Base-by-base conservation (phyloP, 2,797 vertebrate genomes). In the Zalophus californianus region DNA sequence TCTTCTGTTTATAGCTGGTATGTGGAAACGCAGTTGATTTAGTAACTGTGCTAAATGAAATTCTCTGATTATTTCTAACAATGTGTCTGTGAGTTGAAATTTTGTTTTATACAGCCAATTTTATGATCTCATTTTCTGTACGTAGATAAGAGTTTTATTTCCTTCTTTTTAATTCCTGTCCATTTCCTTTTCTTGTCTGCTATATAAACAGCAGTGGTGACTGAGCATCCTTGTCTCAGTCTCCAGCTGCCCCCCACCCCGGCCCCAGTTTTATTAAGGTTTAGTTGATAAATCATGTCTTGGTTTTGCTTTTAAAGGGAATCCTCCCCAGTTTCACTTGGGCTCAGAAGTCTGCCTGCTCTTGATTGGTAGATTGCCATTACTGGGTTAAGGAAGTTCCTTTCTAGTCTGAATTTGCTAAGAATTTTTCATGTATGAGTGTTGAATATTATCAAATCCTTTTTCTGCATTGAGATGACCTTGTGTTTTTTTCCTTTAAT, bases 121-220 rank as follows among this genome's bases (percentile, higher is more conserved):
- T 23, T 91, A 25, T 12, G 15, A 66, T 35, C 35, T 89, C 68
- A 77, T 92, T 95, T 92, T 92, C 18, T 82, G 48, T 75, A 75
- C 27, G 32, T 35, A 87, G 5, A 1, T 11, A 62, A 62, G 64
- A 9, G 12, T 83, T 86, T 82, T 62, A 14, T 82, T 66, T 50
- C 32, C 8, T 70, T 52, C 20, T 82, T 87, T 82, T 21, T 29
- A 25, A 14, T 62, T 86, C 83, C 35, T 32, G 48, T 8, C 32
- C 68, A 15, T 90, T 72, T 83, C 50, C 70, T 86, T 78, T 62
- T 90, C 18, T 73, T 56, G 32, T 77, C 58, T 77, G 20, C n/a
- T 75, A 7, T 12, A n/a, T 54, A 56, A 83, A 68, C 41, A 58
- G 27, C 44, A 54, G 68, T 14, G 32, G 38, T 68, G n/a, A 50